phyloP scores from a whole-genome alignment of 2,888 invertebrate species.

The Antheraea assamensis region DNA sequence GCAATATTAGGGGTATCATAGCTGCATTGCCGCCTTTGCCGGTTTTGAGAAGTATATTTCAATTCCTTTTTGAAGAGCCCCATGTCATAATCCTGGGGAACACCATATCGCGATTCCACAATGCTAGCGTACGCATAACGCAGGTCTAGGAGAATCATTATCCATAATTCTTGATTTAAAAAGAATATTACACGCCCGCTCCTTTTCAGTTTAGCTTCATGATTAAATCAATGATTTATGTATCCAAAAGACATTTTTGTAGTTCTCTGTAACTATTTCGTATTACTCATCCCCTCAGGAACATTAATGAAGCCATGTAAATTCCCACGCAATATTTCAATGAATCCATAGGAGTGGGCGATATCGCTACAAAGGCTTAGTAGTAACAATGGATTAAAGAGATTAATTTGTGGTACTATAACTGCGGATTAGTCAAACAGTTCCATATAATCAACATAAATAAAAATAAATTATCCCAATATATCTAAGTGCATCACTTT shows the following conservation, averaged over 20 bases:
- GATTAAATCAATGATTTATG: neutral
- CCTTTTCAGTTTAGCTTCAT: neutral
- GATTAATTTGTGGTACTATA: neutral
- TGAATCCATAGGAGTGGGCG: slow-evolving; percentile 32
- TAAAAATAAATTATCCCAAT: too few relatives aligned
- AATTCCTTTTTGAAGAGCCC: too few relatives aligned
- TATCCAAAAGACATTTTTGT: neutral
- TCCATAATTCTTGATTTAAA: too few relatives aligned
- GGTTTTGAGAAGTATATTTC: too few relatives aligned
- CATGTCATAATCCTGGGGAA: neutral
- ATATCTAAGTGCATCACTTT: too few relatives aligned
- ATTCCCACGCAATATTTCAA: slow-evolving; percentile 25
- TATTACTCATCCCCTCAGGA: neutral
- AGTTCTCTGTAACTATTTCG: neutral
- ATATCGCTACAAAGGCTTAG: slow-evolving; percentile 18
- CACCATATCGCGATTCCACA: too few relatives aligned
- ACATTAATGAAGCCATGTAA: slow-evolving; percentile 35
- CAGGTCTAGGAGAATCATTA: too few relatives aligned
- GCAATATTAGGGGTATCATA: too few relatives aligned
- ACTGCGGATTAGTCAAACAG: neutral
- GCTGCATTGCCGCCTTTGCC: too few relatives aligned
- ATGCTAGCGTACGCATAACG: too few relatives aligned
- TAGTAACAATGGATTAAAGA: slow-evolving; percentile 16
- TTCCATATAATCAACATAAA: too few relatives aligned
- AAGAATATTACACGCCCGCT: too few relatives aligned